Conservation (phyloP, 2,888 invertebrate genomes). For the Malthinus seriepunctatus region DNA sequence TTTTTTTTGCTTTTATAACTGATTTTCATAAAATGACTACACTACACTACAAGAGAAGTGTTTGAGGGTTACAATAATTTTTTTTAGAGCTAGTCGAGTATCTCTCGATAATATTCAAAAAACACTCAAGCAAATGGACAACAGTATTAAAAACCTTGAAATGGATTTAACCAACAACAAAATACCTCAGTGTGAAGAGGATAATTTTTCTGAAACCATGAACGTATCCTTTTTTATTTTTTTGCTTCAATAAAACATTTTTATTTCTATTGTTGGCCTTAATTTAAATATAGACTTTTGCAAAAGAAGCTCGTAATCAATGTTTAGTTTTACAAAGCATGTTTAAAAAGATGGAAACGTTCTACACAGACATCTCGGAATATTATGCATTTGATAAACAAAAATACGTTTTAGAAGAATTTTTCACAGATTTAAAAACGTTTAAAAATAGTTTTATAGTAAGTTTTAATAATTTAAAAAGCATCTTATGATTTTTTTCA, state of each 20-base stretch:
- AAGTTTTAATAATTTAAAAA: conserved; percentile 48
- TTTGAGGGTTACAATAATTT: neutral
- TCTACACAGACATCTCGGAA: conserved; percentile 83
- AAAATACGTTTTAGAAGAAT: conserved; percentile 94
- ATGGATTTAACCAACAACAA: conserved; percentile 86
- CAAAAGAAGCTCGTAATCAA: conserved; percentile 80
- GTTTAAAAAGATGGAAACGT: conserved; percentile 89
- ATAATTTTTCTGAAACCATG: conserved; percentile 86
- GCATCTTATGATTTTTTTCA: neutral
- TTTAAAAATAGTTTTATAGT: conserved; percentile 91
- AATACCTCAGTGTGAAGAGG: conserved; percentile 78
- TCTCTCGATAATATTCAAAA: conserved; percentile 83
- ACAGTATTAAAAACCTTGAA: conserved; percentile 84
- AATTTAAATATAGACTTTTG: conserved; percentile 63
- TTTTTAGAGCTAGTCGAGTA: conserved; percentile 76
- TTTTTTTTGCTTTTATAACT: no score
- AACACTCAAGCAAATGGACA: conserved; percentile 82
- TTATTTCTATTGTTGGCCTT: conserved; percentile 2
- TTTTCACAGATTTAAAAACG: conserved; percentile 91
- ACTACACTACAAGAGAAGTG: no score
- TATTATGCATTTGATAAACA: conserved; percentile 90
- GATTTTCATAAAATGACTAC: no score
- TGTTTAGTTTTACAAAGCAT: conserved; percentile 89
- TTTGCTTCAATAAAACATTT: no score
- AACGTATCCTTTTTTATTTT: conserved; percentile 62